phyloP scores from a whole-genome alignment of 2,113 vertebrate genomes.

The Felis catus region DNA sequence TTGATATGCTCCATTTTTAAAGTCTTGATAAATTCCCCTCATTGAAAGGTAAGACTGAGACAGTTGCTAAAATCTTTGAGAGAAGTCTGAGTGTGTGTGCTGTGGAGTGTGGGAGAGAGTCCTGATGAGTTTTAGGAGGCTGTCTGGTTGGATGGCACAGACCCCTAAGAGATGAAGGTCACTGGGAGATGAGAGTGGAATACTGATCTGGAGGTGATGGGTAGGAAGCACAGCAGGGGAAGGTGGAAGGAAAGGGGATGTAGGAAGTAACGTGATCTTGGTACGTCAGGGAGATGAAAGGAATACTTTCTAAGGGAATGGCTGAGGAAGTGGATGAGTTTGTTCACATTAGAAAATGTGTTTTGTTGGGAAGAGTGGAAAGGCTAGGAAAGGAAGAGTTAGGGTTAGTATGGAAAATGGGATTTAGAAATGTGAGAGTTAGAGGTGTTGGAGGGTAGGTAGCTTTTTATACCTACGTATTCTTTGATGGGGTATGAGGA shows the following conservation, averaged over 20 bases:
- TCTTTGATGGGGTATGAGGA: background rate
- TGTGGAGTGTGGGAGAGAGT: too few species aligned
- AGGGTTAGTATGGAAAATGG: background rate
- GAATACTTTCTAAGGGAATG: background rate
- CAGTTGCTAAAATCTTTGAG: background rate
- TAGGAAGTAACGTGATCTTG: background rate
- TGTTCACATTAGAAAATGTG: background rate
- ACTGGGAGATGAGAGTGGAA: background rate
- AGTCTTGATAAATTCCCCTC: background rate
- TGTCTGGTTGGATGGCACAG: background rate
- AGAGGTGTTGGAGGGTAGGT: background rate
- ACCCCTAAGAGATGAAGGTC: background rate
- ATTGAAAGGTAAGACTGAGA: background rate
- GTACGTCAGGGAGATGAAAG: background rate
- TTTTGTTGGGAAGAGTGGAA: background rate
- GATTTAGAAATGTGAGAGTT: background rate
- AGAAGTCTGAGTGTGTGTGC: background rate
- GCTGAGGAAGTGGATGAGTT: background rate
- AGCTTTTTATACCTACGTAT: background rate
- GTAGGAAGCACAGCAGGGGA: background rate
- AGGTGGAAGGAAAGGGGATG: background rate
- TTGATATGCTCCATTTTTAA: background rate
- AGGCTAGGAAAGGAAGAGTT: background rate
- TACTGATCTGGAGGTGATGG: background rate
- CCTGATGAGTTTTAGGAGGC: background rate